Conservation (phyloP, 2,113 vertebrate genomes). For the Calidris pugnax region DNA sequence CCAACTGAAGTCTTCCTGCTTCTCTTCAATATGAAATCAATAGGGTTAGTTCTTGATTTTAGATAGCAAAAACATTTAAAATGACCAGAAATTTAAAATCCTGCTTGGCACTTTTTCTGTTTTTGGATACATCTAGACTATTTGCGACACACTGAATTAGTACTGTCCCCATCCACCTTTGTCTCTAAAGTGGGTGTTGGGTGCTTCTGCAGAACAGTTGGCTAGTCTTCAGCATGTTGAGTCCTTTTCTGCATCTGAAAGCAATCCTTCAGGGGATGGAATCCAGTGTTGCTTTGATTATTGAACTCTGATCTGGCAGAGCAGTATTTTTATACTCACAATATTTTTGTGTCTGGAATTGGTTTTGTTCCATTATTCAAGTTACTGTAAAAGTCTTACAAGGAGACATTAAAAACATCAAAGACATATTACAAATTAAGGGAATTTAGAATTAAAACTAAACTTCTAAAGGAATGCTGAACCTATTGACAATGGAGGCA, state of each 20-base stretch:
- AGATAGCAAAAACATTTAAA: background rate
- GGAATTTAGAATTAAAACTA: background rate
- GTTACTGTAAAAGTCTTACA: background rate
- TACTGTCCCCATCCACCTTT: background rate
- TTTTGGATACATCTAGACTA: background rate
- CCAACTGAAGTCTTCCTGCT: background rate
- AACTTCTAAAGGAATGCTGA: background rate
- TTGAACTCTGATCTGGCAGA: background rate
- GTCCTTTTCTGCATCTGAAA: background rate
- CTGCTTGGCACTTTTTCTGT: background rate
- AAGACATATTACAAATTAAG: background rate
- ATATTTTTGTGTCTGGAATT: background rate
- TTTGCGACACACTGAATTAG: background rate
- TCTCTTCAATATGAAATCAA: background rate
- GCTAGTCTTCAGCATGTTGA: background rate
- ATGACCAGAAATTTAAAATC: background rate
- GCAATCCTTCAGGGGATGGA: background rate
- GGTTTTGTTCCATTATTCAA: background rate
- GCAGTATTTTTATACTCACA: background rate
- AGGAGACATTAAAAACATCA: background rate
- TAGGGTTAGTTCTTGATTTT: background rate
- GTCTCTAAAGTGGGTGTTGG: background rate
- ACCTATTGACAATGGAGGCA: background rate
- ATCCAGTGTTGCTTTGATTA: background rate
- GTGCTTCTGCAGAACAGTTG: background rate